phyloP scores from a whole-genome alignment of 2,113 vertebrate species.

The Cyanoramphus novaezelandiae region DNA sequence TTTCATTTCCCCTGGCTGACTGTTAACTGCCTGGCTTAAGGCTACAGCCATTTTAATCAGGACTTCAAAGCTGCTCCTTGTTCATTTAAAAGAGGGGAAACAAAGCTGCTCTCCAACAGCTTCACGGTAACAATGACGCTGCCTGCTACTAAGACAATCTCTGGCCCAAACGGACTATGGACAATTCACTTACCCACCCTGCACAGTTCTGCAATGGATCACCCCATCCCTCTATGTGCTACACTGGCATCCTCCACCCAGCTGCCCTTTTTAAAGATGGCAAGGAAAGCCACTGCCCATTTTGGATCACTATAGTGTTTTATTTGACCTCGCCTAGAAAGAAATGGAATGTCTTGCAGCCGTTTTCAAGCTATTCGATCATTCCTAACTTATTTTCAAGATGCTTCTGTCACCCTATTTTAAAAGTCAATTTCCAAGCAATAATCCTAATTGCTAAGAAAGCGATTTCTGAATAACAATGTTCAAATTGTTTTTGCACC shows the following conservation, averaged over 20 bases:
- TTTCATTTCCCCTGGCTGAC: neutral
- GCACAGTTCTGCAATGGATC: neutral
- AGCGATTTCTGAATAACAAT: neutral
- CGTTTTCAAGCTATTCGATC: neutral
- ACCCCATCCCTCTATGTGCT: neutral
- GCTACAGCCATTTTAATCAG: slow-evolving; percentile 3
- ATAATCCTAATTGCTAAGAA: neutral
- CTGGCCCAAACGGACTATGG: rapidly evolving
- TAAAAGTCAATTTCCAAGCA: neutral
- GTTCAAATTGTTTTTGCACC: neutral
- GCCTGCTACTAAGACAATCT: too few species aligned
- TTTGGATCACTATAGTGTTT: neutral
- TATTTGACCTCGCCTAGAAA: neutral
- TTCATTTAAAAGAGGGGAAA: neutral
- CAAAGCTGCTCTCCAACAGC: neutral
- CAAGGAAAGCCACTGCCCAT: neutral
- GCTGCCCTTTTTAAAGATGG: neutral
- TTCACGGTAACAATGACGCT: neutral
- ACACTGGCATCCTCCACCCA: neutral
- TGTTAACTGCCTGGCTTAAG: slow-evolving; percentile 17
- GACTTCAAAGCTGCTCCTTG: neutral
- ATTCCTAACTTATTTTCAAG: neutral
- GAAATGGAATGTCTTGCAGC: neutral
- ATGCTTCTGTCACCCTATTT: neutral
- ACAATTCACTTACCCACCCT: neutral